Evolutionary conservation across 2,888 invertebrate genomes (phyloP), one percentile per base, ranked within the genome.

Genomic region (Catonia carolina): DNA sequence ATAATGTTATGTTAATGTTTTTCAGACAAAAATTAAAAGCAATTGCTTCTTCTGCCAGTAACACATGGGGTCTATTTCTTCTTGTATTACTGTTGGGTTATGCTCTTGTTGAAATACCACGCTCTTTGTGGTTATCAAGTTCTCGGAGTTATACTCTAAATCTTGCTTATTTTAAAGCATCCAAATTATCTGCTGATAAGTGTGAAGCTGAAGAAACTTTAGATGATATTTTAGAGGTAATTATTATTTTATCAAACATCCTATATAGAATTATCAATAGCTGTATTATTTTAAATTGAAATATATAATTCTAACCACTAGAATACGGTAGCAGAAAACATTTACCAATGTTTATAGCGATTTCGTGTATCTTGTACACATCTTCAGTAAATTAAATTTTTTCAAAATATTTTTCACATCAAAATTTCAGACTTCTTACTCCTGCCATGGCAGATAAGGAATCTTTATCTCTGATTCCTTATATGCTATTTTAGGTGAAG

Each of bases 1-100:
- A n/a, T n/a, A n/a, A n/a, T n/a, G n/a, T n/a, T n/a, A n/a, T n/a
- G n/a, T n/a, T n/a, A n/a, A n/a, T n/a, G n/a, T n/a, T n/a, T n/a
- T n/a, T n/a, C 70, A 85, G 86, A 66, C 81, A 81, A 57, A 92
- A 96, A 72, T 77, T 99, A 33, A 98, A 97, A 75, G 90, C 95
- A 0, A 95, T 99, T 64, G 93, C 97, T 20, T 94, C 98, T 2
- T 94, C 97, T 14, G 98, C 99, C 2, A 96, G 96, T 69, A 99
- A 99, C 71, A 99, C 99, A 0, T 99, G 99, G 99, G 99, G 99
- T 56, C 76, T 99, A 53, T 95, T 98, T 71, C 76, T 99, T 27
- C 76, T 99, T 48, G 92, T 99, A 47, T 75, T 99, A 18, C 77
- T 99, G 61, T 79, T 99, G 17, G 82, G 90, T 23, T 97, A 98